These are phyloP conservation scores for Rhamphomyia laevipes DNA, from an alignment of 2,888 invertebrate genomes.

Conservation along the genomic window DNA sequence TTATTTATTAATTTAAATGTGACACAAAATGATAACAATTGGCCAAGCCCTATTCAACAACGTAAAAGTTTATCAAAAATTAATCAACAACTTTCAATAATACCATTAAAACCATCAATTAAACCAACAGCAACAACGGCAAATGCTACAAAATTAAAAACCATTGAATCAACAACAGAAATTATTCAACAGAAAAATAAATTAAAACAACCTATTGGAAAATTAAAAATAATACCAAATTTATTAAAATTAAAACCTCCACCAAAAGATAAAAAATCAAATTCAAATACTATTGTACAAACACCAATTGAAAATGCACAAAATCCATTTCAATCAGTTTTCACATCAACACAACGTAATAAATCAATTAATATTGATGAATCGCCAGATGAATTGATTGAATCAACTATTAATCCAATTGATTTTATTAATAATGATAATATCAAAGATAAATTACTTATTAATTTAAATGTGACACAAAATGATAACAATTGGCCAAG, in stretches of 20 bases:
- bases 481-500: background rate
- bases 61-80: background rate
- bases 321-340: slow-evolving; percentile 15
- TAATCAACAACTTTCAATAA: too few species aligned
- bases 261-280: background rate
- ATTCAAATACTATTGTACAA: background rate
- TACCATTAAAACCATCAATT: too few species aligned
- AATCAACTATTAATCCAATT: background rate
- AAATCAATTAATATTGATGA: slow-evolving; percentile 3
- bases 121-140: background rate
- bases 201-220: background rate
- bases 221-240: background rate
- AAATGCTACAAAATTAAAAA: background rate
- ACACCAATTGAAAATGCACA: slow-evolving; percentile 2
- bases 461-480: background rate
- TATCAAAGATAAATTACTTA: background rate
- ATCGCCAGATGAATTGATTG: background rate
- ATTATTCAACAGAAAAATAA: background rate
- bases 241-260: background rate
- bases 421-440: background rate
- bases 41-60: background rate
- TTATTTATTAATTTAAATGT: background rate
- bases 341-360: slow-evolving; percentile 21
- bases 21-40: background rate
- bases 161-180: background rate